These are phyloP conservation scores for Hydropsyche betteni DNA, from an alignment of 2,888 invertebrate genomes.

Conservation along the genomic window DNA sequence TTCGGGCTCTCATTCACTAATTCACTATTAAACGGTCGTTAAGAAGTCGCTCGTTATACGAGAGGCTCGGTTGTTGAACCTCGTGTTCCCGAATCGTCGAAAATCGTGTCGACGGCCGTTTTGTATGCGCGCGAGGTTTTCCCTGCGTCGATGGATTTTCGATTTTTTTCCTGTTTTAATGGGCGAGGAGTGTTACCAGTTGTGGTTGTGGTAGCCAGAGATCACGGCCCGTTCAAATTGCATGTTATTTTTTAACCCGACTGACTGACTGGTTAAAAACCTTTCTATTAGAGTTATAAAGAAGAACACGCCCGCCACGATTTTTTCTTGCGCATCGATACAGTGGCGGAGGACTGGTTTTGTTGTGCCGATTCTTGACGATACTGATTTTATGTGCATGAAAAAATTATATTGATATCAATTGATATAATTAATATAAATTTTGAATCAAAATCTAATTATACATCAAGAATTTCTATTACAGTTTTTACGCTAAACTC, in stretches of 20 bases:
- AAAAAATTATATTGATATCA: too few relatives aligned
- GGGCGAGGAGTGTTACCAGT: neutral
- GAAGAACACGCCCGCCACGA: constrained; percentile 47
- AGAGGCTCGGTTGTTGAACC: neutral
- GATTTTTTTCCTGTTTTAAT: constrained; percentile 13
- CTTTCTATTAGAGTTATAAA: constrained; percentile 51
- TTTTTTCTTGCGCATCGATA: constrained; percentile 39
- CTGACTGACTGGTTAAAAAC: constrained; percentile 47
- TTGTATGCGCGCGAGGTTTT: neutral
- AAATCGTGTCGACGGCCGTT: too few relatives aligned
- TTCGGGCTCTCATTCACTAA: constrained; percentile 21
- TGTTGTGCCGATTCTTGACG: too few relatives aligned
- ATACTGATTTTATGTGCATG: too few relatives aligned
- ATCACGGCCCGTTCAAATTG: constrained; percentile 43
- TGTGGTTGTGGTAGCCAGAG: constrained; percentile 34
- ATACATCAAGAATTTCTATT: too few relatives aligned
- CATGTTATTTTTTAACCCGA: constrained; percentile 41
- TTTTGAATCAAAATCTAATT: too few relatives aligned
- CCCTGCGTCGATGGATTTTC: too few relatives aligned
- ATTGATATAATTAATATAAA: too few relatives aligned
- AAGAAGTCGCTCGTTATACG: constrained; percentile 12
- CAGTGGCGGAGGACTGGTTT: constrained; percentile 37
- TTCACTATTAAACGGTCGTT: constrained; percentile 35
- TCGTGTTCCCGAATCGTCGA: too few relatives aligned
- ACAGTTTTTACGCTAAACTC: too few relatives aligned